phyloP scores from a whole-genome alignment of 2,888 invertebrate species.

The Pinctada fucata region DNA sequence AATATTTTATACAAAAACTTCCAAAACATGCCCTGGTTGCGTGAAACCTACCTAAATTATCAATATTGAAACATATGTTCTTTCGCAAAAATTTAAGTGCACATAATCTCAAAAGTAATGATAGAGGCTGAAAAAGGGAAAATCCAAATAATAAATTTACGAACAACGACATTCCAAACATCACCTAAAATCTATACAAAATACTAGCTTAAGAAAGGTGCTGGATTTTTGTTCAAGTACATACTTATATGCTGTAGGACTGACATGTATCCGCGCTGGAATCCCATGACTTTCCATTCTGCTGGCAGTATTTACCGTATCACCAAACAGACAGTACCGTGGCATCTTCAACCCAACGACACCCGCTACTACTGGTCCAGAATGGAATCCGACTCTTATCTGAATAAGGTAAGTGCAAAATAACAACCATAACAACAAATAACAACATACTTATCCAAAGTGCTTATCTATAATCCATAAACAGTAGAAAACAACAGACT shows the following conservation, averaged over 20 bases:
- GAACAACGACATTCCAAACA: too few species aligned
- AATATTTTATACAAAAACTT: too few species aligned
- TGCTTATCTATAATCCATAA: background rate
- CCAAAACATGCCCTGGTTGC: too few species aligned
- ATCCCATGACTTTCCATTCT: conserved; percentile 70
- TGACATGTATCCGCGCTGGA: conserved; percentile 63
- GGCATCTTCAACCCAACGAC: conserved; percentile 66
- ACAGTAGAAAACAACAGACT: background rate
- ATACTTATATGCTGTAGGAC: conserved; percentile 56
- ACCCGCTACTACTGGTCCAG: conserved; percentile 64
- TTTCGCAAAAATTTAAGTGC: too few species aligned
- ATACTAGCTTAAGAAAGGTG: too few species aligned
- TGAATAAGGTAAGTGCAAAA: conserved; percentile 31
- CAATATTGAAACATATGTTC: too few species aligned
- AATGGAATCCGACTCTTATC: conserved; percentile 68
- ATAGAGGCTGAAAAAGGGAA: too few species aligned
- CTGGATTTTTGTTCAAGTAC: conserved; percentile 4
- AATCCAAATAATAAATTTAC: too few species aligned
- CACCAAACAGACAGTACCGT: conserved; percentile 67
- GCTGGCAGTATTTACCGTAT: conserved; percentile 68
- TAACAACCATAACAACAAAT: background rate
- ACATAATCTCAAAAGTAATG: too few species aligned
- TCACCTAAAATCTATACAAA: too few species aligned
- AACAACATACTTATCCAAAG: background rate
- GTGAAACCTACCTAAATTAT: too few species aligned